Conservation (phyloP, 2,113 vertebrate species). For the Pipra filicauda region DNA sequence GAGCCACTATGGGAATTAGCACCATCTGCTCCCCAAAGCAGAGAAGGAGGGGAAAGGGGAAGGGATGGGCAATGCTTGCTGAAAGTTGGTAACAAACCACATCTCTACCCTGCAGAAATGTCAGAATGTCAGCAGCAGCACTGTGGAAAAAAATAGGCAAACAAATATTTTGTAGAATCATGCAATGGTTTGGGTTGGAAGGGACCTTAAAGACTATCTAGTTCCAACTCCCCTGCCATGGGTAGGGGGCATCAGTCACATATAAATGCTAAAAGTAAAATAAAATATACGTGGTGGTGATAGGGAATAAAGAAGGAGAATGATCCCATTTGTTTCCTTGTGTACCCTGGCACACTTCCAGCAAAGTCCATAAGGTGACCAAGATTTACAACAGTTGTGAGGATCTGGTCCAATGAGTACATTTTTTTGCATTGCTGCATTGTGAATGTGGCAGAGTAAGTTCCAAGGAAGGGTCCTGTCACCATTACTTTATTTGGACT, state of each 20-base stretch:
- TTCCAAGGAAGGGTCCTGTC: neutral
- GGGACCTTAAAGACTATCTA: neutral
- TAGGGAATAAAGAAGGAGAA: neutral
- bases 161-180: neutral
- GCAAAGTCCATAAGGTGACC: neutral
- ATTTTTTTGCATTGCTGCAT: conserved; percentile 5
- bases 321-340: neutral
- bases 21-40: conserved; percentile 43
- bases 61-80: neutral
- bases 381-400: conserved; percentile 7
- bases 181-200: neutral
- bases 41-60: neutral
- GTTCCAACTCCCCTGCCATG: neutral
- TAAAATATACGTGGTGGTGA: neutral
- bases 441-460: conserved; percentile 14
- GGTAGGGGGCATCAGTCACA: neutral
- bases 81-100: neutral
- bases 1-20: neutral
- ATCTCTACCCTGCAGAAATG: neutral
- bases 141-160: neutral
- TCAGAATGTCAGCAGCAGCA: neutral
- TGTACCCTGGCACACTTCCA: neutral
- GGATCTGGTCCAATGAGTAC: neutral
- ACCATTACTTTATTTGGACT: conserved; percentile 54
- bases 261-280: neutral